A percentile compares a stretch with the other conserved stretches of the same genome.
Conservation (phyloP, 2,797 vertebrate species). For the Todus mexicanus region DNA sequence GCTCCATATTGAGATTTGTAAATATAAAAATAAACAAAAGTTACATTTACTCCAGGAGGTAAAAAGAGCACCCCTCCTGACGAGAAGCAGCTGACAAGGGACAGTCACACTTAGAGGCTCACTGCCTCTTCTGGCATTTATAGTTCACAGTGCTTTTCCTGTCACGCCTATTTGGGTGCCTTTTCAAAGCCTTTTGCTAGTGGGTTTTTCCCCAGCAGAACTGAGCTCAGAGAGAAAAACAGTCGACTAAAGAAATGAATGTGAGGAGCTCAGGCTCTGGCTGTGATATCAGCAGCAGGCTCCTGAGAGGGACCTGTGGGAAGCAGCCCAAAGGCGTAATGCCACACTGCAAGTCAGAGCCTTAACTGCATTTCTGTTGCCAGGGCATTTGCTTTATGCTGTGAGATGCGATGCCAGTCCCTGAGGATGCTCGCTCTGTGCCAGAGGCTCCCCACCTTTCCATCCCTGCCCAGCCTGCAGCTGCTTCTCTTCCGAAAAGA, state of each 20-base stretch:
- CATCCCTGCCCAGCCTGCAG: not conserved
- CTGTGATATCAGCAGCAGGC: fast-evolving
- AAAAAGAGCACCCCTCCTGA: not conserved
- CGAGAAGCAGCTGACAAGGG: not conserved
- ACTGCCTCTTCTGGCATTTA: not conserved
- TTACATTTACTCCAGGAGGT: not conserved
- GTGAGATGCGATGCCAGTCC: not conserved
- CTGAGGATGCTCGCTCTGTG: not conserved
- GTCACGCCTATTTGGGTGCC: not conserved
- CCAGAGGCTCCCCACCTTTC: not conserved
- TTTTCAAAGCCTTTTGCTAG: not conserved
- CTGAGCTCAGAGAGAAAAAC: not conserved
- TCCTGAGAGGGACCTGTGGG: fast-evolving
- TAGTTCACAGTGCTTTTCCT: not conserved
- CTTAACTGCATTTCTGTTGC: not conserved
- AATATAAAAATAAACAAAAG: not conserved
- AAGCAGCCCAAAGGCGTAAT: not conserved
- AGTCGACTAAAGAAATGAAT: not conserved
- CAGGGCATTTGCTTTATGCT: not conserved
- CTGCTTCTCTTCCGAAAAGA: not conserved
- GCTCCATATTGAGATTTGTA: not conserved
- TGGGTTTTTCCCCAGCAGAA: not conserved
- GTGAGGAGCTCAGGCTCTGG: not conserved
- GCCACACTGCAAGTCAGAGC: not conserved
- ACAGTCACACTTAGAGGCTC: not conserved